Evolutionary conservation across 2,888 invertebrate species (phyloP).

Genomic region (Scaptodrosophila latifasciaeformis): DNA sequence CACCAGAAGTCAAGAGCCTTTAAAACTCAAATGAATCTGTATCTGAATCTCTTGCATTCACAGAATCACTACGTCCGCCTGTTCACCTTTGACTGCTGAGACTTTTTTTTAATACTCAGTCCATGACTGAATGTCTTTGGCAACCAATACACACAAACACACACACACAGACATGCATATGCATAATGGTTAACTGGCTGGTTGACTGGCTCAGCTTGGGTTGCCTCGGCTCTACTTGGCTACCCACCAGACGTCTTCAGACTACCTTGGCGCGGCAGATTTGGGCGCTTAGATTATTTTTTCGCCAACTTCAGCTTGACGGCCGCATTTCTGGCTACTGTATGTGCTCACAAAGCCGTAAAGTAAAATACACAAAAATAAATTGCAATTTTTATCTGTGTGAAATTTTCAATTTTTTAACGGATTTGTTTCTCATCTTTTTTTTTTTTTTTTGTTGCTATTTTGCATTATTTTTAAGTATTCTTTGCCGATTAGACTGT

Average conservation of each 20-base stretch:
- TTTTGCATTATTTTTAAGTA: too few species aligned
- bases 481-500: too few species aligned
- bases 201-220: constrained; percentile 4
- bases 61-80: constrained; percentile 1
- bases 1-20: constrained; percentile 5
- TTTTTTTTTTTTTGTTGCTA: neutral
- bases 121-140: constrained; percentile 55
- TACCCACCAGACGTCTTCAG: neutral
- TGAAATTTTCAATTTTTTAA: constrained; percentile 47
- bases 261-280: constrained; percentile 16
- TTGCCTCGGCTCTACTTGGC: too few species aligned
- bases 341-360: constrained; percentile 13
- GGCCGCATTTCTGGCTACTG: constrained; percentile 20
- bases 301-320: constrained; percentile 9
- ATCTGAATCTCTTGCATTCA: constrained; percentile 4
- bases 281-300: constrained; percentile 35
- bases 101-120: constrained; percentile 25
- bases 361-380: constrained; percentile 32
- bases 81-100: constrained; percentile 36
- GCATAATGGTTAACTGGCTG: neutral
- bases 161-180: too few species aligned
- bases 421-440: constrained; percentile 28
- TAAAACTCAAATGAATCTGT: constrained; percentile 17
- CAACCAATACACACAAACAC: too few species aligned
- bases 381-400: constrained; percentile 36